phyloP scores from a whole-genome alignment of 1,140 invertebrate species.

The Cotesia glomerata region DNA sequence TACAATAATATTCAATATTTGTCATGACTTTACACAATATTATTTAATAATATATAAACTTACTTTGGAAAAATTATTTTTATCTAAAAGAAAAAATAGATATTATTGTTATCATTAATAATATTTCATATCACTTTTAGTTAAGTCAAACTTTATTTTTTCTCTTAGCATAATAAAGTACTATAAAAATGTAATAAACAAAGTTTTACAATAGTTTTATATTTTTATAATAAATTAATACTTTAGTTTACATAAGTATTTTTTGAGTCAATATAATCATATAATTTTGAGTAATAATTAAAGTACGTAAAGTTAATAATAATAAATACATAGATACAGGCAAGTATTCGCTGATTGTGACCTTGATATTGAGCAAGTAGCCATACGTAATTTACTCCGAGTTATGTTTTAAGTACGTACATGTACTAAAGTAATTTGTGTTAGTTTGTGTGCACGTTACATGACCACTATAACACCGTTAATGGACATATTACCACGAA shows the following conservation, averaged over 20 bases:
- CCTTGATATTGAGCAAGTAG: slow-evolving; percentile 7
- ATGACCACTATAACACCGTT: neutral
- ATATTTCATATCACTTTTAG: too few relatives aligned
- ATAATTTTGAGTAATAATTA: neutral
- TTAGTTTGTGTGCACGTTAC: neutral
- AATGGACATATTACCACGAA: slow-evolving; percentile 16
- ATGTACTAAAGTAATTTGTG: neutral
- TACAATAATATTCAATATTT: too few relatives aligned
- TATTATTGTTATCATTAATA: too few relatives aligned
- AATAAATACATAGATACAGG: neutral
- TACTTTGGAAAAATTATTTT: too few relatives aligned
- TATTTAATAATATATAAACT: too few relatives aligned
- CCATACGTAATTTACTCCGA: neutral
- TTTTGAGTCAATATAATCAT: neutral
- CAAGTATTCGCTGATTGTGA: neutral
- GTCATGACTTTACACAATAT: too few relatives aligned
- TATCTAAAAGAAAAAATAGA: too few relatives aligned
- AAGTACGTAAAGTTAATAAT: neutral
- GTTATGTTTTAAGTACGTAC: neutral
- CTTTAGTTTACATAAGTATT: neutral
- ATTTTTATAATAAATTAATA: too few relatives aligned
- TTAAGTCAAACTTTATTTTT: too few relatives aligned
- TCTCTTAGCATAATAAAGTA: too few relatives aligned
- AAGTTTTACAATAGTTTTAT: too few relatives aligned
- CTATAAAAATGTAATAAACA: too few relatives aligned